These are phyloP conservation scores for Poecilia latipinna DNA, from an alignment of 2,113 vertebrate genomes.

Conservation along the genomic window DNA sequence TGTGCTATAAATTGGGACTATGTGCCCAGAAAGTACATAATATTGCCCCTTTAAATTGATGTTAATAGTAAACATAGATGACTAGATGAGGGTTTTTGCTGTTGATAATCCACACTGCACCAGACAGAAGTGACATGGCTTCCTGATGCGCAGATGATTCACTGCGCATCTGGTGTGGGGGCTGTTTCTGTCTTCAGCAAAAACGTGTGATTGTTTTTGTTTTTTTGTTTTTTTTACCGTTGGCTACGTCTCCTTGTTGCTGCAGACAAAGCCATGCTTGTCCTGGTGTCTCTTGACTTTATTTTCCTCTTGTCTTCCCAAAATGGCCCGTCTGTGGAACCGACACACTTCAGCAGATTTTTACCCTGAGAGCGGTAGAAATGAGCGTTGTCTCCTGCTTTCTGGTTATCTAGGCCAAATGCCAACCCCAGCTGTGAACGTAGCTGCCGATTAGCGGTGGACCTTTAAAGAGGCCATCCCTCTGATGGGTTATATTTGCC, in stretches of 20 bases:
- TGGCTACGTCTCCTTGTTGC: conserved; percentile 19
- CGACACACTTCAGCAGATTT: conserved; percentile 26
- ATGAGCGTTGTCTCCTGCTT: conserved; percentile 51
- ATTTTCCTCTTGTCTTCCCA: not conserved
- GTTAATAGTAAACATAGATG: not conserved
- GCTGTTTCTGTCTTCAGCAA: conserved; percentile 23
- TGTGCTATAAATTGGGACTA: too few relatives aligned
- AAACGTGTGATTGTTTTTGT: conserved; percentile 3
- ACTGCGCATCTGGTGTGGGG: conserved; percentile 22
- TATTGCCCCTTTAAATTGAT: not conserved
- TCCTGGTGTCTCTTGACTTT: conserved; percentile 18
- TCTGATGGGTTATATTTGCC: conserved; percentile 68
- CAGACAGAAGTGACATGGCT: conserved; percentile 1
- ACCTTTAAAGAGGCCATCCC: conserved; percentile 69
- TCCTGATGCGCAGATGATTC: not conserved
- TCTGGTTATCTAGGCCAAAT: conserved; percentile 72
- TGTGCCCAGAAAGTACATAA: too few relatives aligned
- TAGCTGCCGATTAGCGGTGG: conserved; percentile 66
- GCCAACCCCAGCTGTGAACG: conserved; percentile 56
- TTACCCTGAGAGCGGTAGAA: conserved; percentile 46
- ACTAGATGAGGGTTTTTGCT: not conserved
- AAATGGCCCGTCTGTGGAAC: conserved; percentile 28
- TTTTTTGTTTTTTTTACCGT: not conserved
- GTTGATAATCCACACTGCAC: not conserved
- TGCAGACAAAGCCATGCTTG: conserved; percentile 33